Evolutionary conservation across 2,113 vertebrate genomes (phyloP).

Genomic region (Pteronura brasiliensis): DNA sequence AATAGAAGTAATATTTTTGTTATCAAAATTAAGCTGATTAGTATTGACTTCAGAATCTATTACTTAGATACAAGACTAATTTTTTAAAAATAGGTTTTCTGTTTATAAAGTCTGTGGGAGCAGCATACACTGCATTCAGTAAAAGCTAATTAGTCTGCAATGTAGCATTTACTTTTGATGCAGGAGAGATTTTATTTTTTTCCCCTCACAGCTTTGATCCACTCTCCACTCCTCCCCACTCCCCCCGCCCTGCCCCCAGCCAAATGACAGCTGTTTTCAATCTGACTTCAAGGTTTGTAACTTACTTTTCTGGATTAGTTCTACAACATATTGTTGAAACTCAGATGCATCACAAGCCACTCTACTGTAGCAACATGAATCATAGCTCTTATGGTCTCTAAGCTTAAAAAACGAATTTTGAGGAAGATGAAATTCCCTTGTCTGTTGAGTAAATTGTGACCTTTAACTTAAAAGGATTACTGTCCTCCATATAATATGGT

Average conservation of each 20-base stretch:
- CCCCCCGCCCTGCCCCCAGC: too few relatives aligned
- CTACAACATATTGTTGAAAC: conserved; percentile 73
- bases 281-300: conserved; percentile 71
- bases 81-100: conserved; percentile 39
- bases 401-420: conserved; percentile 79
- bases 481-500: conserved; percentile 58
- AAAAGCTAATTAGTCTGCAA: neutral
- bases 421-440: conserved; percentile 63
- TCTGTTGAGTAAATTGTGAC: conserved; percentile 77
- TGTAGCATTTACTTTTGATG: conserved; percentile 46
- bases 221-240: neutral
- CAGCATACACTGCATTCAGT: conserved; percentile 33
- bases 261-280: conserved; percentile 70
- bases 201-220: neutral
- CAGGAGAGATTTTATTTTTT: conserved; percentile 12
- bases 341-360: conserved; percentile 70
- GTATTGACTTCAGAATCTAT: conserved; percentile 60
- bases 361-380: conserved; percentile 79
- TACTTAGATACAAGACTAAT: conserved; percentile 38
- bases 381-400: conserved; percentile 79
- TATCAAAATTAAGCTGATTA: conserved; percentile 44
- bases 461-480: conserved; percentile 80
- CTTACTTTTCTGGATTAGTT: conserved; percentile 76
- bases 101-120: conserved; percentile 24
- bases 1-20: neutral